Evolutionary conservation across 2,113 vertebrate genomes (phyloP).

Genomic region (Xiphophorus hellerii): DNA sequence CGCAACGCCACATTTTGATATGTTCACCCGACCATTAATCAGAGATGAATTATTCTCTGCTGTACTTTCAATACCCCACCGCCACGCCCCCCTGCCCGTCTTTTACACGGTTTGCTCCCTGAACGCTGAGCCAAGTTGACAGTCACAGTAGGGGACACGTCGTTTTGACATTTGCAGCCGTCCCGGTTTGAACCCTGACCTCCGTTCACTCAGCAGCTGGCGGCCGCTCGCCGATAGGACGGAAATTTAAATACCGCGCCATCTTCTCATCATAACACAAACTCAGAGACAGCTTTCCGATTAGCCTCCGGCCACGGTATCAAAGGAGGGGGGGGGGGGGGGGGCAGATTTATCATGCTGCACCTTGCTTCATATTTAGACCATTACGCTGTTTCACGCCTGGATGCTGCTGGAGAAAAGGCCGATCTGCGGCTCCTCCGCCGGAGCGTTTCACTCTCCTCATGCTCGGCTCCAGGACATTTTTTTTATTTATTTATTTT

Average conservation of each 20-base stretch:
- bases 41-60: slow-evolving; percentile 17
- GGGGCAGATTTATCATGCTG: slow-evolving; percentile 35
- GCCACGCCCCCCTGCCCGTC: neutral
- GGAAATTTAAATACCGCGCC: slow-evolving; percentile 50
- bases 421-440: slow-evolving; percentile 14
- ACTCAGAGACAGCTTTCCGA: slow-evolving; percentile 21
- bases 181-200: slow-evolving; percentile 67
- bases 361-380: slow-evolving; percentile 52
- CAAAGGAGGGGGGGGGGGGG: slow-evolving; percentile 3
- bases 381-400: slow-evolving; percentile 38
- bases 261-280: slow-evolving; percentile 24
- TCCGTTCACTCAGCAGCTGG: slow-evolving; percentile 45
- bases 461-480: slow-evolving; percentile 53
- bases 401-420: slow-evolving; percentile 39
- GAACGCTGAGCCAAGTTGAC: slow-evolving; percentile 61
- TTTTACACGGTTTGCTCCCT: slow-evolving; percentile 23
- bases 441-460: slow-evolving; percentile 17
- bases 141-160: slow-evolving; percentile 52
- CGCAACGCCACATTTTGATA: slow-evolving; percentile 43
- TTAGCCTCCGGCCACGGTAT: slow-evolving; percentile 40
- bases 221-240: slow-evolving; percentile 43
- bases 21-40: slow-evolving; percentile 37
- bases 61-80: slow-evolving; percentile 4
- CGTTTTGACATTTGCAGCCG: slow-evolving; percentile 68
- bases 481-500: neutral